phyloP scores from a whole-genome alignment of 2,888 invertebrate genomes.

The Leptopilina myrica region DNA sequence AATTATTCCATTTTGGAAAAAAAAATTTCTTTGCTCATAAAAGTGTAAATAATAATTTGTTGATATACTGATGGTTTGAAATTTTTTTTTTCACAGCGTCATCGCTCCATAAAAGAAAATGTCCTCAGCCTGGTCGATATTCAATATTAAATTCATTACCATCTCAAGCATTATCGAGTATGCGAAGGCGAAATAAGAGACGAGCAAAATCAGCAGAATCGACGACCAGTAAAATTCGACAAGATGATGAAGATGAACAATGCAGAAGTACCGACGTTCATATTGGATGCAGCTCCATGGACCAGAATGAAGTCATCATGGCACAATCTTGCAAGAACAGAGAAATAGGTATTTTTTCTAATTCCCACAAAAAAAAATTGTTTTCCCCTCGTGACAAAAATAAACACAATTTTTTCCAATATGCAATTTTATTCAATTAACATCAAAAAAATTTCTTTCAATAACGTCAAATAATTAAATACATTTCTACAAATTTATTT shows the following conservation, averaged over 20 bases:
- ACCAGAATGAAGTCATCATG: constrained; percentile 72
- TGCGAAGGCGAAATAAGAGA: constrained; percentile 63
- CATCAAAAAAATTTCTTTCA: no score
- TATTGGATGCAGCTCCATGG: constrained; percentile 71
- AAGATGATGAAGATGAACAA: constrained; percentile 62
- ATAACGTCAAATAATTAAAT: no score
- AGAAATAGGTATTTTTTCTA: constrained; percentile 62
- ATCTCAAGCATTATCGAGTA: constrained; percentile 45
- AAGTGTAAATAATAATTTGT: not conserved
- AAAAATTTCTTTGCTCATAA: not conserved
- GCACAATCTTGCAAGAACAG: constrained; percentile 70
- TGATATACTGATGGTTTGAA: not conserved
- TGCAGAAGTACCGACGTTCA: constrained; percentile 70
- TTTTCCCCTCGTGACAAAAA: no score
- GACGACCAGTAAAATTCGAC: constrained; percentile 60
- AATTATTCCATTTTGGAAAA: no score
- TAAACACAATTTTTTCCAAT: no score
- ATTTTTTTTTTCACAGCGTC: constrained; percentile 79
- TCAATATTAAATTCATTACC: constrained; percentile 41
- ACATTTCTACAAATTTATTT: no score
- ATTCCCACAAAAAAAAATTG: no score
- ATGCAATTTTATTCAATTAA: no score
- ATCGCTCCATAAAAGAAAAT: constrained; percentile 80
- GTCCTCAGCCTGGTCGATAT: constrained; percentile 85
- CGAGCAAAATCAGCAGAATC: constrained; percentile 55